Base-by-base conservation (phyloP, 2,888 invertebrate genomes). In the Colletes collaris region DNA sequence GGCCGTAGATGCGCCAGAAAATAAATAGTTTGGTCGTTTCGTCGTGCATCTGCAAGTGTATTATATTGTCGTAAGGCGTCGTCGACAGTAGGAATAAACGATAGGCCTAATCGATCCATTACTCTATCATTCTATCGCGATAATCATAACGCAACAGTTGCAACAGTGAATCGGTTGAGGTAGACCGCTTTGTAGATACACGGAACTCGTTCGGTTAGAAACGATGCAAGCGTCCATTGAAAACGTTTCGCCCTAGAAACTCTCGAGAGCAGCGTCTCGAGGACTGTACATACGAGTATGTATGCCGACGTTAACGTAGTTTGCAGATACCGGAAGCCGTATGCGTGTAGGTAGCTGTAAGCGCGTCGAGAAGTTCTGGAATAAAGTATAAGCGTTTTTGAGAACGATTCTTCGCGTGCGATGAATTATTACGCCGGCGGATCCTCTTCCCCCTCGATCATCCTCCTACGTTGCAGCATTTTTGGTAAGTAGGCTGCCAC, bases 101-200 rank as follows among this genome's bases (percentile, higher is more conserved):
- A 49, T 74, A 75, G 62, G 49, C 52, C 19, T 77, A 67, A 67
- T 80, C 71, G 66, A 66, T 8, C 44, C 75, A 62, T 83, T 75
- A 77, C 55, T 58, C 65, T 73, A 75, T 78, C 66, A 69, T 77
- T 60, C 68, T 78, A 70, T 67, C 60, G 64, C 69, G 77, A 59
- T 80, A 68, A 81, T 72, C 72, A 77, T 83, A 84, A 65, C 72
- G 59, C 46, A 46, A 66, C 74, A 63, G 46, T 74, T 71, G 64
- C 64, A 58, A 70, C 53, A 67, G 52, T 56, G 73, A 72, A 55
- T 75, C 65, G 73, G 76, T 53, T 37, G 60, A 76, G 83, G 68
- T 80, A 76, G 62, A 78, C 10, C 63, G 73, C 79, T 86, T 87
- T 86, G 86, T 86, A 86, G 83, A 86, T 87, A 86, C 76, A 67